A percentile compares a stretch with the other conserved stretches of the same genome.
Conservation (phyloP, 30 jellyfish, hydroid and myxozoan species). For the Hydra vulgaris region DNA sequence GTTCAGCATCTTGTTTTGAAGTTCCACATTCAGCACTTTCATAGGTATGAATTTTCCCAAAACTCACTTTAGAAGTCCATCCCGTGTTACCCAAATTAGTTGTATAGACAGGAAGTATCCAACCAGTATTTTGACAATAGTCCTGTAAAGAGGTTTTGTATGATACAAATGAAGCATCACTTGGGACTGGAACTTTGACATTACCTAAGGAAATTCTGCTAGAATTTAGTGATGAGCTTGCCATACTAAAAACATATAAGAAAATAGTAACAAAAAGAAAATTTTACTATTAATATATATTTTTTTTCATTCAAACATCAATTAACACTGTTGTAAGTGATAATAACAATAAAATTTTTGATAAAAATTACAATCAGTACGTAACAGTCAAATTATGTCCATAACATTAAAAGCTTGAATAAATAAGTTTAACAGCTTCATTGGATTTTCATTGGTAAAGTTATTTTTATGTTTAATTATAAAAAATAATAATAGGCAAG, state of each 20-base stretch:
- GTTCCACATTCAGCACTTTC: conserved; percentile 72
- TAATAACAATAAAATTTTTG: too few relatives aligned
- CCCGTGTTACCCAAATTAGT: conserved; percentile 58
- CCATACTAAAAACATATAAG: background rate
- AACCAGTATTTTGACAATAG: conserved; percentile 83
- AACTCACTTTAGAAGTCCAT: conserved; percentile 44
- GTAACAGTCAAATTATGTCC: too few relatives aligned
- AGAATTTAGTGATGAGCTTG: conserved; percentile 18
- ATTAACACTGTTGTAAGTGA: too few relatives aligned
- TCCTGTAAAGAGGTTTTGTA: conserved; percentile 95
- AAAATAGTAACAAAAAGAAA: background rate
- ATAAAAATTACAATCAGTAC: too few relatives aligned
- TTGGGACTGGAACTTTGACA: conserved; percentile 88
- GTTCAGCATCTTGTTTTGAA: conserved; percentile 84
- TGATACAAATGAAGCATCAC: conserved; percentile 91
- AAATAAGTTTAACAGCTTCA: too few relatives aligned
- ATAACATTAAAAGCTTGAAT: too few relatives aligned
- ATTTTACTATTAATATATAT: background rate
- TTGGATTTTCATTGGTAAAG: too few relatives aligned
- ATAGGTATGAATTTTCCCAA: conserved; percentile 68
- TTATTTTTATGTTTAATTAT: too few relatives aligned
- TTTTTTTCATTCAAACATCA: too few relatives aligned
- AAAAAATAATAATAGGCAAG: background rate
- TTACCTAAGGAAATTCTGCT: conserved; percentile 35
- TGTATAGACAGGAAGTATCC: conserved; percentile 81